Percentiles rank a stretch among this genome's conserved stretches.
Conservation (phyloP, 2,888 invertebrate genomes). For the Lottia gigantea region DNA sequence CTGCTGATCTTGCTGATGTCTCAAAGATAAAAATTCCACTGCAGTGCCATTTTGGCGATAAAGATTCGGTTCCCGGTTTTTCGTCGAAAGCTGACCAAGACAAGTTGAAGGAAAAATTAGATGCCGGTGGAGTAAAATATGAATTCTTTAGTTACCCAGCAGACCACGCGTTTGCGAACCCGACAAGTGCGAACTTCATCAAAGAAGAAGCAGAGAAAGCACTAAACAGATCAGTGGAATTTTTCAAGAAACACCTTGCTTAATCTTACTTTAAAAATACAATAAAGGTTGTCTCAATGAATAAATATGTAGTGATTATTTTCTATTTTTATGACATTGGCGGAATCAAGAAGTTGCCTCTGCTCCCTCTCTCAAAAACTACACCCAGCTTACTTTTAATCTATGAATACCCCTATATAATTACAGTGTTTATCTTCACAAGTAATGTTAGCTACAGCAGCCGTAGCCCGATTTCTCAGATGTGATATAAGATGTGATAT, state of each 20-base stretch:
- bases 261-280: background rate
- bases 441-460: too few species aligned
- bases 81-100: conserved; percentile 46
- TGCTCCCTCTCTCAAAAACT: too few species aligned
- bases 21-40: conserved; percentile 47
- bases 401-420: too few species aligned
- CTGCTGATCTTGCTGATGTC: conserved; percentile 38
- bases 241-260: conserved; percentile 39
- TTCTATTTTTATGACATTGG: too few species aligned
- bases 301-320: too few species aligned
- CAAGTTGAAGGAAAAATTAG: conserved; percentile 38
- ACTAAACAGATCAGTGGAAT: conserved; percentile 32
- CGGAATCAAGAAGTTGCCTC: too few species aligned
- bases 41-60: conserved; percentile 52
- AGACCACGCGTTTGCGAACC: conserved; percentile 45
- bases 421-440: too few species aligned
- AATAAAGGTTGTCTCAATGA: too few species aligned
- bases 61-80: conserved; percentile 46
- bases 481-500: too few species aligned
- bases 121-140: conserved; percentile 27
- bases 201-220: conserved; percentile 33
- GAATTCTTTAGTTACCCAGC: conserved; percentile 43
- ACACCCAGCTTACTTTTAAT: too few species aligned
- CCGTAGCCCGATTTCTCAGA: too few species aligned
- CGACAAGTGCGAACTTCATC: conserved; percentile 36